A percentile compares a stretch with the other conserved stretches of the same genome.
phyloP scores from a whole-genome alignment of 2,113 vertebrate species.

The Gnathonemus echidnorhynchus region DNA sequence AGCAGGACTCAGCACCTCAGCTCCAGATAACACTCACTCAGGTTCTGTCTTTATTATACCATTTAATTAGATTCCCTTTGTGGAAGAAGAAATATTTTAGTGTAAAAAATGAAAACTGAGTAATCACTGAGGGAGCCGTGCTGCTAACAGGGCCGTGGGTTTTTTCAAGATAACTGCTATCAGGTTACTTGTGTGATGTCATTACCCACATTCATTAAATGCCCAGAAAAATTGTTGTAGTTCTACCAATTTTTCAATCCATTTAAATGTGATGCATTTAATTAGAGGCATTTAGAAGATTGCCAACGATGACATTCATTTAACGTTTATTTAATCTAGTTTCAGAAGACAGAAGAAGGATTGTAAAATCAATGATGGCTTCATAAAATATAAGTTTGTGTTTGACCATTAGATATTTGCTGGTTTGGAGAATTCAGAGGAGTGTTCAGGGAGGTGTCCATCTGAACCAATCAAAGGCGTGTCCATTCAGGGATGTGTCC shows the following conservation, averaged over 20 bases:
- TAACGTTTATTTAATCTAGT: neutral
- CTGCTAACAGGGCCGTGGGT: neutral
- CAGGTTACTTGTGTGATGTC: neutral
- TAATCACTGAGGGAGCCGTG: neutral
- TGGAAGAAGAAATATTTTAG: neutral
- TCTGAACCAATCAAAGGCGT: neutral
- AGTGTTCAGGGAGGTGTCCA: neutral
- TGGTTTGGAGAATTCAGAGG: neutral
- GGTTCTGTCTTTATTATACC: neutral
- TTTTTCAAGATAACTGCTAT: neutral
- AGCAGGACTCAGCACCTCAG: neutral
- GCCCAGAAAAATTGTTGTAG: neutral
- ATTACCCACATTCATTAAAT: neutral
- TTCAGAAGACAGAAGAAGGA: neutral
- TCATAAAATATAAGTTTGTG: neutral
- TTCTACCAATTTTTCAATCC: neutral
- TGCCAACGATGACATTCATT: neutral
- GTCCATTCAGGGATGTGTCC: neutral
- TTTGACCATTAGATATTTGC: neutral
- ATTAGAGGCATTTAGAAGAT: neutral
- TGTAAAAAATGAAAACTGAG: neutral
- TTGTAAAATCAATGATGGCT: neutral
- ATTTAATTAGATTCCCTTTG: neutral
- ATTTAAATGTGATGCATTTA: neutral
- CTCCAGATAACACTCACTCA: neutral